Percentiles rank a stretch among this genome's conserved stretches.
These are phyloP conservation scores for Microchirus variegatus DNA, from an alignment of 2,797 vertebrate genomes.

Conservation along the genomic window DNA sequence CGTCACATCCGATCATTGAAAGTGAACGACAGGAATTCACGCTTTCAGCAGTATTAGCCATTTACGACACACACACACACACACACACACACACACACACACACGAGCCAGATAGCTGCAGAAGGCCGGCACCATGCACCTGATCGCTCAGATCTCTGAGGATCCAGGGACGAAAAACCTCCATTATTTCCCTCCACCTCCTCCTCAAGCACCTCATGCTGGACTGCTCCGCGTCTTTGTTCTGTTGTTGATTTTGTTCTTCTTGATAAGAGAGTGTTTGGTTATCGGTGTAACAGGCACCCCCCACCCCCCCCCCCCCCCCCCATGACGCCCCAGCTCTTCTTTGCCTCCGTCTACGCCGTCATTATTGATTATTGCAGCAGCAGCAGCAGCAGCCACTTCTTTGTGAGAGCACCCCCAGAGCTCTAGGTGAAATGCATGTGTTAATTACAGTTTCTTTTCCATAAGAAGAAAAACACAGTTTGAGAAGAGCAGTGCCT, in stretches of 20 bases:
- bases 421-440: conserved; percentile 87
- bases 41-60: conserved; percentile 79
- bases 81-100: no score
- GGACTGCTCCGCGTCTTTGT: conserved; percentile 70
- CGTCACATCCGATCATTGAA: conserved; percentile 66
- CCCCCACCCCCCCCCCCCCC: conserved; percentile 58
- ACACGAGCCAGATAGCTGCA: conserved; percentile 44
- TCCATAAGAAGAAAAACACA: conserved; percentile 89
- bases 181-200: conserved; percentile 58
- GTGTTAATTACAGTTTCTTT: conserved; percentile 92
- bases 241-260: conserved; percentile 75
- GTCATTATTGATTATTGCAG: no score
- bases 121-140: conserved; percentile 56
- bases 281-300: conserved; percentile 73
- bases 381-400: conserved; percentile 73
- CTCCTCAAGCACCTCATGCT: conserved; percentile 68
- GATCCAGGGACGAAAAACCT: conserved; percentile 57
- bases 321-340: conserved; percentile 68
- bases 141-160: conserved; percentile 50
- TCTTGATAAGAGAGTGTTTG: conserved; percentile 69
- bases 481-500: conserved; percentile 89
- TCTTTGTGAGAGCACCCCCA: conserved; percentile 80
- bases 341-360: conserved; percentile 66
- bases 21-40: conserved; percentile 68
- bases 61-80: conserved; percentile 62